phyloP scores from a whole-genome alignment of 2,113 vertebrate genomes.

The Neoarius graeffei region DNA sequence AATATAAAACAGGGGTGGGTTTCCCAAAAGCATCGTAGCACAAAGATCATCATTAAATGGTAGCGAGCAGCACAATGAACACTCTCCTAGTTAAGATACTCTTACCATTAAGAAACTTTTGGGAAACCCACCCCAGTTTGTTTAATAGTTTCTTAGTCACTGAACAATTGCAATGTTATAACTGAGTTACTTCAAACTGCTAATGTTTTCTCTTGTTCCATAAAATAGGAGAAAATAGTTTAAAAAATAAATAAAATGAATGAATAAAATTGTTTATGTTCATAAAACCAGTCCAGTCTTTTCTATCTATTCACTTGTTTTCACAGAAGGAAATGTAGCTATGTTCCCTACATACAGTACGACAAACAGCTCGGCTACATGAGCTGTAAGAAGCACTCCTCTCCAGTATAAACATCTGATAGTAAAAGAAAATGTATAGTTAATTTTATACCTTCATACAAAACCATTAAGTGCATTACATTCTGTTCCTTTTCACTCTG shows the following conservation, averaged over 20 bases:
- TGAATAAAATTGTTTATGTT: neutral
- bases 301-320: neutral
- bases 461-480: constrained; percentile 15
- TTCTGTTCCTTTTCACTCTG: neutral
- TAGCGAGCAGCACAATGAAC: no score
- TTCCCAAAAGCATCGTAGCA: no score
- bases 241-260: neutral
- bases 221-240: neutral
- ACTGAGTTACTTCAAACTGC: neutral
- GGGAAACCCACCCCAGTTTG: neutral
- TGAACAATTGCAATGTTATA: neutral
- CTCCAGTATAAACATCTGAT: neutral
- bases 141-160: neutral
- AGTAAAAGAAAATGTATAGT: neutral
- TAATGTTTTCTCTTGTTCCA: neutral
- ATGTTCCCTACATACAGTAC: neutral
- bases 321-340: neutral
- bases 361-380: neutral
- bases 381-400: neutral
- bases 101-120: no score
- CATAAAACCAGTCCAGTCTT: neutral
- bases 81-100: no score
- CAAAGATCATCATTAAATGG: no score
- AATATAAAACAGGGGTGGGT: neutral
- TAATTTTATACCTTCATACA: neutral